These are phyloP conservation scores for Scylla paramamosain DNA, from an alignment of 1,140 invertebrate genomes.

Conservation along the genomic window DNA sequence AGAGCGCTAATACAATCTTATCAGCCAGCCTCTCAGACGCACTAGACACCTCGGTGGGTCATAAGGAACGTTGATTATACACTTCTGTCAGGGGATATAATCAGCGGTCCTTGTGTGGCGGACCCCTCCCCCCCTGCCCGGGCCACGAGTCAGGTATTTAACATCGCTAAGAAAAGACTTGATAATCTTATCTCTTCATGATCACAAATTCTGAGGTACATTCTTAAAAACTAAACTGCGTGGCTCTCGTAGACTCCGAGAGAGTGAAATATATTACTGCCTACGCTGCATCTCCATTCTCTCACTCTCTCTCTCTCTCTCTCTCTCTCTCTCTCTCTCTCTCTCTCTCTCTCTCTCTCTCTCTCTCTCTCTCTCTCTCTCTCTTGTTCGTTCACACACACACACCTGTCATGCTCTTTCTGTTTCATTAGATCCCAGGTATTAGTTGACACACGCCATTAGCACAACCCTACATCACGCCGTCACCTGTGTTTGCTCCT, in stretches of 20 bases:
- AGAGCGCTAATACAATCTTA: conserved; percentile 22
- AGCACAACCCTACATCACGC: not conserved
- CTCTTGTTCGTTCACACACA: conserved; percentile 37
- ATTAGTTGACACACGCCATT: not conserved
- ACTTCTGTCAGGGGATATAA: conserved; percentile 21
- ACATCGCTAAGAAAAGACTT: conserved; percentile 2
- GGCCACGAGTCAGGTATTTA: not conserved
- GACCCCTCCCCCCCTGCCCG: not conserved
- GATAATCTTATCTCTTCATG: conserved; percentile 15
- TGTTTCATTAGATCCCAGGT: not conserved
- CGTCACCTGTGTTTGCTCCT: conserved; percentile 1
- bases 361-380: conserved; percentile 48
- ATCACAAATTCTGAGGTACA: not conserved
- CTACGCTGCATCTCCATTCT: not conserved
- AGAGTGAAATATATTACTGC: not conserved
- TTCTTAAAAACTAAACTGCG: not conserved
- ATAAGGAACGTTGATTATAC: conserved; percentile 15
- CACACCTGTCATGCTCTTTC: not conserved
- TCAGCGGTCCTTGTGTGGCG: conserved; percentile 17
- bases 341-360: conserved; percentile 39
- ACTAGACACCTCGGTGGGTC: conserved; percentile 7
- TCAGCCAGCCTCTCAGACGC: conserved; percentile 16
- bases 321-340: conserved; percentile 30
- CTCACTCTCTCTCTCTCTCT: not conserved
- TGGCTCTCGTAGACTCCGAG: not conserved